These are phyloP conservation scores for Stylophora pistillata DNA, from an alignment of 64 coral and sea anemone genomes.

Conservation along the genomic window DNA sequence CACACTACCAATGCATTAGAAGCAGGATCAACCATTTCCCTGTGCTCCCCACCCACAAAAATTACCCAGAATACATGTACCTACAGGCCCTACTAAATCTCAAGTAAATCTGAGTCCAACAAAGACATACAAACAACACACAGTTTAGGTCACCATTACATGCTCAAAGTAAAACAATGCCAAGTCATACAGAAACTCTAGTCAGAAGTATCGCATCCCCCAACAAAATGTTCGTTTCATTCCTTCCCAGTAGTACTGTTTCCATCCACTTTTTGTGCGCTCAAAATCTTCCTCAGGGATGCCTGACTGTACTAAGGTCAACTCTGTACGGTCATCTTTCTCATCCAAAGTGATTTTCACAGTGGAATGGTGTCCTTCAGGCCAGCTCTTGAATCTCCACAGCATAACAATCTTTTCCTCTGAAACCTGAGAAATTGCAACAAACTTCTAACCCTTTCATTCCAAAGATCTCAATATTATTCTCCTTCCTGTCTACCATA, in stretches of 20 bases:
- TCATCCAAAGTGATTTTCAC: slow-evolving; percentile 78
- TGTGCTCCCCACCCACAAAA: no score
- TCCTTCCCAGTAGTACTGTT: slow-evolving; percentile 85
- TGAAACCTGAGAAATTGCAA: slow-evolving; percentile 55
- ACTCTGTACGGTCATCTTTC: slow-evolving; percentile 83
- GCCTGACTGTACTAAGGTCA: slow-evolving; percentile 80
- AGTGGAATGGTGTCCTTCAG: slow-evolving; percentile 87
- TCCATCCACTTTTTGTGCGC: slow-evolving; percentile 91
- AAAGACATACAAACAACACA: neutral
- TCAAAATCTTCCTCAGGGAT: slow-evolving; percentile 89
- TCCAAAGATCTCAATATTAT: no score
- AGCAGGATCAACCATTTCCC: no score
- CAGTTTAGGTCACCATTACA: neutral
- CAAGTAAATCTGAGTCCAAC: neutral
- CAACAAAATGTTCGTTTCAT: slow-evolving; percentile 94
- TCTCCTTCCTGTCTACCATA: no score
- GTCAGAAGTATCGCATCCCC: slow-evolving; percentile 92
- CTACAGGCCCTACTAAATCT: no score
- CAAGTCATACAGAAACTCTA: slow-evolving; percentile 51
- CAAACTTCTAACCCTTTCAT: no score
- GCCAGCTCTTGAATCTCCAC: slow-evolving; percentile 94
- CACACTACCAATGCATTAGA: no score
- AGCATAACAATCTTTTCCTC: slow-evolving; percentile 93
- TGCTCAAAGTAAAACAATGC: slow-evolving; percentile 42
- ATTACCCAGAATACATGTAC: no score